A percentile compares a stretch with the other conserved stretches of the same genome.
These are phyloP conservation scores for Tor tambroides DNA, from an alignment of 2,113 vertebrate genomes.

Conservation along the genomic window DNA sequence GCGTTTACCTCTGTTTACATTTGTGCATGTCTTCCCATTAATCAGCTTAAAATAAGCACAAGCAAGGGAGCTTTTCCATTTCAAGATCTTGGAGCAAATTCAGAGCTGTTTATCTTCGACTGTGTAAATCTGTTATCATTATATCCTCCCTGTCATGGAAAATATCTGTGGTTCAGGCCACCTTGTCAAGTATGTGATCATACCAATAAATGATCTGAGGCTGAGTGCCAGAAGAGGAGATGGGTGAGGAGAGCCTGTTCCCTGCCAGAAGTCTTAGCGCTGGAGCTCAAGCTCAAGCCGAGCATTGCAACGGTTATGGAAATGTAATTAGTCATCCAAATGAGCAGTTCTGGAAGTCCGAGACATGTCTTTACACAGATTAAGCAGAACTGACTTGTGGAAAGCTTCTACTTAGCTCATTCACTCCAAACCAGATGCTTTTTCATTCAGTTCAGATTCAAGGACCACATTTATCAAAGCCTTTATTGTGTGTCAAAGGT, in stretches of 20 bases:
- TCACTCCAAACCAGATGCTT: constrained; percentile 31
- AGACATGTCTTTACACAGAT: constrained; percentile 22
- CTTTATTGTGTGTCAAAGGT: constrained; percentile 32
- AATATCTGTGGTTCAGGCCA: constrained; percentile 36
- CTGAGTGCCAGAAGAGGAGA: constrained; percentile 41
- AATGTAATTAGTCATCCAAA: constrained; percentile 41
- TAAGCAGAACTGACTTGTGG: constrained; percentile 1
- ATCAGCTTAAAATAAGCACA: constrained; percentile 43
- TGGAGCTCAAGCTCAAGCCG: not conserved
- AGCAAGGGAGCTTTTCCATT: constrained; percentile 52
- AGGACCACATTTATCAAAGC: constrained; percentile 32
- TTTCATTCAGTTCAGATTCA: constrained; percentile 34
- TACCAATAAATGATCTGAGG: constrained; percentile 37
- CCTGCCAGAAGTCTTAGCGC: not conserved
- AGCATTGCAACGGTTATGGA: constrained; percentile 17
- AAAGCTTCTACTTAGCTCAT: constrained; percentile 24
- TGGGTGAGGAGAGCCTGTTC: constrained; percentile 1
- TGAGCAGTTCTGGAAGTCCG: constrained; percentile 24
- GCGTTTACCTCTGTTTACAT: constrained; percentile 36
- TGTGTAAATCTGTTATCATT: constrained; percentile 44
- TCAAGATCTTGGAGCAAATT: constrained; percentile 32
- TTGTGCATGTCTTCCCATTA: constrained; percentile 46
- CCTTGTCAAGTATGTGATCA: constrained; percentile 49
- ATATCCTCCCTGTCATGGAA: constrained; percentile 58
- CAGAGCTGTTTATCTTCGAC: constrained; percentile 57